Evolutionary conservation across 2,888 invertebrate genomes (phyloP).

Genomic region (Diloba caeruleocephala): DNA sequence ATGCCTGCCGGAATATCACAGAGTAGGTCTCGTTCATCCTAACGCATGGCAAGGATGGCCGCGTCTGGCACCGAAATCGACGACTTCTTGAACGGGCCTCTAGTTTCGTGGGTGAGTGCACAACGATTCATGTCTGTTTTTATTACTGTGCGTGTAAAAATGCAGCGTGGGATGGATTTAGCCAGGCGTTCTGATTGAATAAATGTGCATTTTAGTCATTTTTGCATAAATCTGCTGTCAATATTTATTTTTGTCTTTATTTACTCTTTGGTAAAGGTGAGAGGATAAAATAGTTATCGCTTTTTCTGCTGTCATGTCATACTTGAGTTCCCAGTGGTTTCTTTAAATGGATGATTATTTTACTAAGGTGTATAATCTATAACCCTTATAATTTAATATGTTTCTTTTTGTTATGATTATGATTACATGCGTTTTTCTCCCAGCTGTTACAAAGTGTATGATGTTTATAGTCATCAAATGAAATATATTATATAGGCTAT

Average conservation of each 20-base stretch:
- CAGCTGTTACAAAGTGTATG: constrained; percentile 42
- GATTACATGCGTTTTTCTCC: constrained; percentile 7
- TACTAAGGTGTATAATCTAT: constrained; percentile 7
- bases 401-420: not conserved
- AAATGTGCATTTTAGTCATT: constrained; percentile 45
- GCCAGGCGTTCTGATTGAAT: constrained; percentile 72
- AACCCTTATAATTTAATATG: constrained; percentile 1
- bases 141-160: constrained; percentile 68
- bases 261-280: constrained; percentile 30
- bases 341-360: constrained; percentile 42
- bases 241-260: constrained; percentile 30
- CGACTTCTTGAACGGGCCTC: constrained; percentile 94
- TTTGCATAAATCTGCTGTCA: constrained; percentile 10
- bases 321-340: constrained; percentile 53
- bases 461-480: constrained; percentile 10
- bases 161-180: constrained; percentile 75
- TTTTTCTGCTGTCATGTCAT: constrained; percentile 53
- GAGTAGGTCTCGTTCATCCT: constrained; percentile 74
- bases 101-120: constrained; percentile 95
- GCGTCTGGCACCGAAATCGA: constrained; percentile 93
- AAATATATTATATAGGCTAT: constrained; percentile 22
- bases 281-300: constrained; percentile 17
- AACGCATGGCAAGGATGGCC: constrained; percentile 86
- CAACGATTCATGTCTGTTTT: constrained; percentile 76
- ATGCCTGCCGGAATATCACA: constrained; percentile 73